Evolutionary conservation across 2,888 invertebrate species (phyloP).

Genomic region (Teleiodes luculella): DNA sequence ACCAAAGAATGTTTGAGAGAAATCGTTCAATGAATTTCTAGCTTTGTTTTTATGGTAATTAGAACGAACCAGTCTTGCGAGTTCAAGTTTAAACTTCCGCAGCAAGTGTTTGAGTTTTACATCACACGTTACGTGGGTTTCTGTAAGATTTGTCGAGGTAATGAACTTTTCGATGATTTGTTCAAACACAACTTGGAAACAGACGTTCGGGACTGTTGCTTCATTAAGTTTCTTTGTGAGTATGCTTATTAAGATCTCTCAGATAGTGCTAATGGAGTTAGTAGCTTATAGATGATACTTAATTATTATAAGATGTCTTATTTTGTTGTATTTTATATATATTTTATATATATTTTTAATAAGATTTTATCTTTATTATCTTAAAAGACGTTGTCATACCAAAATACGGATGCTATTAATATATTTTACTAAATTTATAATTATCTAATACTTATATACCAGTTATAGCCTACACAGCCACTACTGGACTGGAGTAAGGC

Average conservation of each 20-base stretch:
- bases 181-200: conserved; percentile 16
- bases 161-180: conserved; percentile 24
- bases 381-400: not conserved
- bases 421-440: no score
- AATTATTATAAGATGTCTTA: conserved; percentile 3
- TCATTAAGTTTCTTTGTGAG: conserved; percentile 14
- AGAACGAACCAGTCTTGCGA: conserved; percentile 53
- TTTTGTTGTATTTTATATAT: not conserved
- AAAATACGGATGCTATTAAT: not conserved
- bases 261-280: conserved; percentile 16
- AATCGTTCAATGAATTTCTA: conserved; percentile 68
- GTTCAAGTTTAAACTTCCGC: conserved; percentile 64
- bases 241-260: conserved; percentile 16
- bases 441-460: no score
- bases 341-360: not conserved
- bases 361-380: conserved; percentile 1
- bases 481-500: no score
- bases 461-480: no score
- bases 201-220: conserved; percentile 16
- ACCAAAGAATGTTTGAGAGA: conserved; percentile 64
- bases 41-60: conserved; percentile 76
- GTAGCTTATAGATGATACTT: conserved; percentile 9
- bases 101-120: conserved; percentile 52
- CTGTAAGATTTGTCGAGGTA: conserved; percentile 29
- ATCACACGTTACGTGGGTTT: conserved; percentile 47